Evolutionary conservation across 2,888 invertebrate genomes (phyloP).

Genomic region (Nipponacmea schrenckii): DNA sequence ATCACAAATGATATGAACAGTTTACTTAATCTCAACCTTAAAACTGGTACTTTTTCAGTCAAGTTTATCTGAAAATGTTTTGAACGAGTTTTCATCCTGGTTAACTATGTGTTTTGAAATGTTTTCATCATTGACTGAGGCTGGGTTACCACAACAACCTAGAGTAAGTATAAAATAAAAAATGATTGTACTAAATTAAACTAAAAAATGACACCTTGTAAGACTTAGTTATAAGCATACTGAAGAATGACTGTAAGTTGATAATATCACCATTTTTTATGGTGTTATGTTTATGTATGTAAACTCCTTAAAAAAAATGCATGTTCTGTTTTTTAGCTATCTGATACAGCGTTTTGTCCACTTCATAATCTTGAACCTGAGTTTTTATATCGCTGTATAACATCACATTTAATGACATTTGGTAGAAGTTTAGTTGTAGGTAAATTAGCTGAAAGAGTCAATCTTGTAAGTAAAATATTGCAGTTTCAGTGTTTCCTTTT

Average conservation of each 20-base stretch:
- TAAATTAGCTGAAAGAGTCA: conserved; percentile 49
- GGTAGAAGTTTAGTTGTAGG: conserved; percentile 56
- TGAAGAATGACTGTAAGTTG: not conserved
- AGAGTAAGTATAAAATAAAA: conserved; percentile 35
- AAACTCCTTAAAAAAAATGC: not conserved
- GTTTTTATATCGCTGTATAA: conserved; percentile 52
- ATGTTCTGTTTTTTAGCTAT: conserved; percentile 43
- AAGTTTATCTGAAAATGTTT: conserved; percentile 20
- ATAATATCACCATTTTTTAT: not conserved
- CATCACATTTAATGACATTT: conserved; percentile 61
- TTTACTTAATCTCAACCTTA: too few relatives aligned
- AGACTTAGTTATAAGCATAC: not conserved
- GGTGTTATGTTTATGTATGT: not conserved
- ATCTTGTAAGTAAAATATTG: conserved; percentile 42
- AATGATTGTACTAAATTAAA: too few relatives aligned
- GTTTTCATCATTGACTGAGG: conserved; percentile 43
- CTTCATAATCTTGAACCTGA: conserved; percentile 51
- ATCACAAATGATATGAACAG: too few relatives aligned
- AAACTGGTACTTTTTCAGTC: too few relatives aligned
- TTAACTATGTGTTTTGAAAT: conserved; percentile 38
- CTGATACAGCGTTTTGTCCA: conserved; percentile 55
- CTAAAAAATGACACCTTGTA: too few relatives aligned
- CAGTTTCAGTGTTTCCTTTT: not conserved
- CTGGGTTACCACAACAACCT: conserved; percentile 36
- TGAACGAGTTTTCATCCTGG: conserved; percentile 37